Evolutionary conservation across 2,113 vertebrate genomes (phyloP), one percentile per base, ranked within the genome.

Genomic region (Dasyornis broadbenti): DNA sequence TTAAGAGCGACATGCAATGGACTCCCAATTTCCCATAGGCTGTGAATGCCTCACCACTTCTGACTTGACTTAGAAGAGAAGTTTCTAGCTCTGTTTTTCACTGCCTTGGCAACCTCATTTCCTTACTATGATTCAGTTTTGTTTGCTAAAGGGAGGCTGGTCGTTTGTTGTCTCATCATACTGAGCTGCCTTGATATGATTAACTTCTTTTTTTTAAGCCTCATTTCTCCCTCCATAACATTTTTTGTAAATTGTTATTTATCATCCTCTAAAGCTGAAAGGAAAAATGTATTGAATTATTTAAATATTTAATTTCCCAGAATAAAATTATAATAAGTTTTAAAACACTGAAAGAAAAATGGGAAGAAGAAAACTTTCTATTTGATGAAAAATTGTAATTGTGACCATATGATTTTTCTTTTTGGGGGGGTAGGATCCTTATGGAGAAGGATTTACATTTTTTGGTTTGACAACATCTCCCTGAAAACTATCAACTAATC

Each of bases 31-130:
- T 94, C 92, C 94, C 95, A 94, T 56, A 50, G 66, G 63, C 92
- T 86, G 14, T 88, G 63, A 96, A 94, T 94, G 94, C 85, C 86
- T 85, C 8, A 0, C 68, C 53, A 82, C 92, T 92, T 88, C 88
- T 18, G 50, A 83, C 79, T 76, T 65, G 75, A 88, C 90, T 94
- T 57, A 1, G 35, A 73, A 81, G 78, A 82, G 87, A 96, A 93
- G 95, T 93, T 95, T 95, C 71, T 44, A 86, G 88, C 90, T 88
- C 86, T 73, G 90, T 44, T 92, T 85, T 92, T 77, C 90, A 97
- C 92, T 96, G 90, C 94, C 96, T 92, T 96, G 95, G 96, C 94
- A 97, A 96, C 95, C 90, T 80, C 90, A 70, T 86, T 93, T 95
- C 82, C 85, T 96, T 30, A 61, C 88, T 88, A 80, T 95, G 95